Evolutionary conservation across 2,113 vertebrate genomes (phyloP).

Genomic region (Gavialis gangeticus): DNA sequence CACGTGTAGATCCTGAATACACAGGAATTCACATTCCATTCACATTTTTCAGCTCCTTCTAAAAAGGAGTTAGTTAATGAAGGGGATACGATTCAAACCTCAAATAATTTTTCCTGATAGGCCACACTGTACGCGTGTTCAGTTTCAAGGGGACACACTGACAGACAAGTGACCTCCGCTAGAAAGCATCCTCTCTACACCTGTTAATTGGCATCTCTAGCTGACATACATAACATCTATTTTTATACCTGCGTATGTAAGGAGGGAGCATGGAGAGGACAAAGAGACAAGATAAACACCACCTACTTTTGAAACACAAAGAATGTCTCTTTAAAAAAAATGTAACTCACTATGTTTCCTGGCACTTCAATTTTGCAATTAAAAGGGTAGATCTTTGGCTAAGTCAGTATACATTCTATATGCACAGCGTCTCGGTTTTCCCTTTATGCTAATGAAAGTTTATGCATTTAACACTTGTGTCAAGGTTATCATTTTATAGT

Average conservation of each 20-base stretch:
- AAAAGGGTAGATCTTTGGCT: background rate
- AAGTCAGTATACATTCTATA: background rate
- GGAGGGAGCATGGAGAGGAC: background rate
- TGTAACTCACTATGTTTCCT: background rate
- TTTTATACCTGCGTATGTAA: conserved; percentile 29
- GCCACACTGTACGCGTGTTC: background rate
- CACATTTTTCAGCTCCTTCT: background rate
- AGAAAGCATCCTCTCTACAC: background rate
- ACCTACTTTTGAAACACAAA: background rate
- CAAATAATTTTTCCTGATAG: background rate
- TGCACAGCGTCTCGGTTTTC: background rate
- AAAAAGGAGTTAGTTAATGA: background rate
- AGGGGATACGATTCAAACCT: background rate
- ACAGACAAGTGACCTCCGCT: background rate
- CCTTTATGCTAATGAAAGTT: background rate
- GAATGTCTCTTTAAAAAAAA: background rate
- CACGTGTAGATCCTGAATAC: rapidly evolving
- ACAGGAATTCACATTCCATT: background rate
- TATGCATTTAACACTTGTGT: background rate
- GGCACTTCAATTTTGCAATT: background rate
- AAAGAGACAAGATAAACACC: background rate
- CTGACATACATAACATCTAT: conserved; percentile 24
- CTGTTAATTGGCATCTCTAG: conserved; percentile 2
- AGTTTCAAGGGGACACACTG: background rate
- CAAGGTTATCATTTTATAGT: background rate